Evolutionary conservation across 2,797 vertebrate species (phyloP), one percentile per base, ranked within the genome.

Genomic region (Enteromius treurensis): DNA sequence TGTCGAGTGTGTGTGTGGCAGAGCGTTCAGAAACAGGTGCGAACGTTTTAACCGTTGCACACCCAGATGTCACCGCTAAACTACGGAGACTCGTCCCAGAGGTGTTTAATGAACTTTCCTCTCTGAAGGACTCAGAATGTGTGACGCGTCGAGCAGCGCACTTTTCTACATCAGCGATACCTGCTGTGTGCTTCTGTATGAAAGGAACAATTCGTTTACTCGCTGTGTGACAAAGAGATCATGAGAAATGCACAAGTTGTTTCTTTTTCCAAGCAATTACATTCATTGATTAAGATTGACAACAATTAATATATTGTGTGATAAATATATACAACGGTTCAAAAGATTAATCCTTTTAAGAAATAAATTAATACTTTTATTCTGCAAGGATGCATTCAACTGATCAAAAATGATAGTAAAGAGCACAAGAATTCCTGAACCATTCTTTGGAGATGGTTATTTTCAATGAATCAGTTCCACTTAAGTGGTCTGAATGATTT

Each of bases 91-190:
- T 93, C 92, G 93, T 92, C 92, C 87, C 92, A 62, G 87, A 92
- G 90, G 91, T 93, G 89, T 92, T 93, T 94, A 93, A 92, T 92
- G 90, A 93, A 94, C 90, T 92, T 93, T 90, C 90, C 90, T 90
- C 77, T 90, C 79, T 89, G 87, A 89, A 89, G 79, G 85, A 80
- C 89, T 87, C 89, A 78, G 21, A 75, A 85, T 89, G 92, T 90
- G 92, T 90, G 88, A 91, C 89, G 34, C 42, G 74, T 23, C 34
- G 3, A 32, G 40, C 34, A 58, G 4, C 68, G 40, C 79, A 70
- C 47, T 21, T 45, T 49, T 64, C 14, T 32, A 65, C n/a, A 51
- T 51, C 37, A 23, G 34, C 62, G 49, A 26, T 65, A 49, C 40
- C 64, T 42, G 21, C 15, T 29, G 40, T 34, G 40, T 14, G 15